Evolutionary conservation across 2,113 vertebrate genomes (phyloP).

Genomic region (Vanacampus margaritifer): DNA sequence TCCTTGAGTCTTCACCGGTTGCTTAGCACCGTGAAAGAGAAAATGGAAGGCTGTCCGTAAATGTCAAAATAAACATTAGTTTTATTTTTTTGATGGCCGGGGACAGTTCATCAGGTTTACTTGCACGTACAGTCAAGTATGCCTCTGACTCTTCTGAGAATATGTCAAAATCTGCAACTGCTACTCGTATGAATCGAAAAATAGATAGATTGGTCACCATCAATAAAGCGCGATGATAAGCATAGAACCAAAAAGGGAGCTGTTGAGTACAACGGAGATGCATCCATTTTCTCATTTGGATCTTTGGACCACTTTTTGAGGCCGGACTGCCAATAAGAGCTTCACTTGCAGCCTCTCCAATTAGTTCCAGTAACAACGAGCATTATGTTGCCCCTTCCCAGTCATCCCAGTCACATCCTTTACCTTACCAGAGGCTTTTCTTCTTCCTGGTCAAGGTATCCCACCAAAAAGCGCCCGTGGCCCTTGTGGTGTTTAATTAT

Average conservation of each 20-base stretch:
- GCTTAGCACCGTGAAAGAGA: neutral
- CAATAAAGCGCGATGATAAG: neutral
- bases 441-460: constrained; percentile 36
- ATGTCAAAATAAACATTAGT: constrained; percentile 11
- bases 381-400: constrained; percentile 35
- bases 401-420: constrained; percentile 34
- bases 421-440: constrained; percentile 21
- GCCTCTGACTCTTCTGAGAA: neutral
- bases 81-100: neutral
- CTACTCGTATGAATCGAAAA: neutral
- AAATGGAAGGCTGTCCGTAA: neutral
- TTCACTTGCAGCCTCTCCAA: constrained; percentile 30
- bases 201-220: neutral
- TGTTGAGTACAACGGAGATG: neutral
- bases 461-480: constrained; percentile 46
- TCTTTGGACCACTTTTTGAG: neutral
- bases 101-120: neutral
- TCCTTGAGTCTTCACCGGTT: neutral
- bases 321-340: constrained; percentile 7
- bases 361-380: constrained; percentile 46
- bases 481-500: constrained; percentile 75
- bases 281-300: neutral
- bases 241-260: neutral
- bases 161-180: neutral
- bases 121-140: neutral